Conservation (phyloP, 2,797 vertebrate genomes). For the Eutrigla gurnardus region DNA sequence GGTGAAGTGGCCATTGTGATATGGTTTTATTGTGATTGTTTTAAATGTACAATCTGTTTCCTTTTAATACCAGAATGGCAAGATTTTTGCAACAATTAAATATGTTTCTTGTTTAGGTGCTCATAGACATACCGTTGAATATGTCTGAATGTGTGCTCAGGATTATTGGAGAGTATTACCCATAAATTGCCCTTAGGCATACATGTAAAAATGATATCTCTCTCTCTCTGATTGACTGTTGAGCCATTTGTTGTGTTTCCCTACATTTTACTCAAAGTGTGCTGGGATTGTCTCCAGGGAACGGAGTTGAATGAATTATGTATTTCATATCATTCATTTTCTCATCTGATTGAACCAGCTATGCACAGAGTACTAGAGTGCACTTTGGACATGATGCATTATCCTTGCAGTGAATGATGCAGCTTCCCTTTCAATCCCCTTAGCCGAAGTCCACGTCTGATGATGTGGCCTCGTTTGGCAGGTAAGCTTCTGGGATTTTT, state of each 20-base stretch:
- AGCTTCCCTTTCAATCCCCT: slow-evolving; percentile 44
- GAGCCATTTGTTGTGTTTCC: slow-evolving; percentile 51
- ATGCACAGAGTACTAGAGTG: slow-evolving; percentile 8
- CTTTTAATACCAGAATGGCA: slow-evolving; percentile 2
- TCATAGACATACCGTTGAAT: not conserved
- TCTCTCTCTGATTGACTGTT: slow-evolving; percentile 65
- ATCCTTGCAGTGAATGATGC: slow-evolving; percentile 44
- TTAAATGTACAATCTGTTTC: slow-evolving; percentile 8
- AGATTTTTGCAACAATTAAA: slow-evolving; percentile 1
- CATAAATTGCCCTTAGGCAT: slow-evolving; percentile 38
- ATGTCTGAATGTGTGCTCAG: not conserved
- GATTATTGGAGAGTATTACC: not conserved
- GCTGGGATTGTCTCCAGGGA: slow-evolving; percentile 61
- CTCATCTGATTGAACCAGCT: slow-evolving; percentile 51
- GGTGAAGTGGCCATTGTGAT: slow-evolving; percentile 47
- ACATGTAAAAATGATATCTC: slow-evolving; percentile 64
- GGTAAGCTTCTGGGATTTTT: slow-evolving; percentile 17
- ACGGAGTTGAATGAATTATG: slow-evolving; percentile 65
- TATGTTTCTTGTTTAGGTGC: not conserved
- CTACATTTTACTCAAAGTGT: slow-evolving; percentile 46
- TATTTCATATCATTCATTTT: slow-evolving; percentile 70
- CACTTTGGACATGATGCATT: slow-evolving; percentile 43
- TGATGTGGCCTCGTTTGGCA: slow-evolving; percentile 14
- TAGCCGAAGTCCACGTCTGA: slow-evolving; percentile 22
- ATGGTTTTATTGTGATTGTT: slow-evolving; percentile 35